phyloP scores from a whole-genome alignment of 1,140 invertebrate genomes.

The Oryctes rhinoceros region DNA sequence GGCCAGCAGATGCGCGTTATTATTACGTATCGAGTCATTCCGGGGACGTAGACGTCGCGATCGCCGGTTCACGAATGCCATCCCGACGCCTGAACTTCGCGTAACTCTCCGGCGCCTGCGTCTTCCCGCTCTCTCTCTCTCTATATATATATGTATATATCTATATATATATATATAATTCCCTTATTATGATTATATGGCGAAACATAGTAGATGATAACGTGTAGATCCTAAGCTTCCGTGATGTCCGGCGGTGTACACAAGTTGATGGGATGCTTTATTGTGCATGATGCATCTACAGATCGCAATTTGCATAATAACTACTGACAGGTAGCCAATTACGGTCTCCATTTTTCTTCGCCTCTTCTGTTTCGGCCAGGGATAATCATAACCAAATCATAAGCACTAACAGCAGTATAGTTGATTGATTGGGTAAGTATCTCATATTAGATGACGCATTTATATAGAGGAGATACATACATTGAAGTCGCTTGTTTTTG shows the following conservation, averaged over 20 bases:
- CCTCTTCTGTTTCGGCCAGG: neutral
- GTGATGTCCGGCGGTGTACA: neutral
- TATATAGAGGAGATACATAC: too few relatives aligned
- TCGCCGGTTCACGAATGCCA: slow-evolving; percentile 48
- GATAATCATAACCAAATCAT: neutral
- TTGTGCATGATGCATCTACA: neutral
- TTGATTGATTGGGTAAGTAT: too few relatives aligned
- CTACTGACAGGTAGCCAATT: neutral
- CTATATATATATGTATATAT: too few relatives aligned
- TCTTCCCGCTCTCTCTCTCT: neutral
- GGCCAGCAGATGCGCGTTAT: slow-evolving; percentile 46
- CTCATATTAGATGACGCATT: too few relatives aligned
- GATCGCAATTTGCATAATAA: neutral
- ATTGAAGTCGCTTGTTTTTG: too few relatives aligned
- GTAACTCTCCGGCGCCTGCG: slow-evolving; percentile 49
- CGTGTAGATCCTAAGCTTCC: neutral
- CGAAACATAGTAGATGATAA: slow-evolving; percentile 21
- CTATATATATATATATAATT: too few relatives aligned
- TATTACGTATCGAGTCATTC: slow-evolving; percentile 43
- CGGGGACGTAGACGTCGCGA: slow-evolving; percentile 45
- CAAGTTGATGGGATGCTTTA: neutral
- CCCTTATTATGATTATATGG: slow-evolving; percentile 31
- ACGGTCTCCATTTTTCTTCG: neutral
- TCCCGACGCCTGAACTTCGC: slow-evolving; percentile 48
- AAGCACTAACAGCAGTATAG: too few relatives aligned